These are phyloP conservation scores for Mechanitis messenoides DNA, from an alignment of 2,888 invertebrate species.

Conservation along the genomic window DNA sequence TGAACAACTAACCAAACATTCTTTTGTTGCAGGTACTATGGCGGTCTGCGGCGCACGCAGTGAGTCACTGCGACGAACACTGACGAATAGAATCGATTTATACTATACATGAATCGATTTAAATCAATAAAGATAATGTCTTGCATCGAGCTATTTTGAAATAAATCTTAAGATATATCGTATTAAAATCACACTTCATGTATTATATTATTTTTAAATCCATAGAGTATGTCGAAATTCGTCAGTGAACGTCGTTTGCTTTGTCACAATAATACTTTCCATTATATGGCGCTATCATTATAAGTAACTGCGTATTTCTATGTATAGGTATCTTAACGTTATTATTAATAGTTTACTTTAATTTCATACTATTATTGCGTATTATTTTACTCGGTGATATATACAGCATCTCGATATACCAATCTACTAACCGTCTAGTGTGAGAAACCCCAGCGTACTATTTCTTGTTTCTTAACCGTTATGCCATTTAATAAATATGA, in stretches of 20 bases:
- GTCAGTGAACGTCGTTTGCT: constrained; percentile 41
- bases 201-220: not conserved
- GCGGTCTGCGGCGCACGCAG: constrained; percentile 61
- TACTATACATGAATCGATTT: constrained; percentile 10
- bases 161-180: too few relatives aligned
- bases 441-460: too few relatives aligned
- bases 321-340: too few relatives aligned
- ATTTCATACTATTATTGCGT: too few relatives aligned
- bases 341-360: too few relatives aligned
- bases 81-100: constrained; percentile 41
- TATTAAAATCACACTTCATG: not conserved
- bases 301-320: not conserved
- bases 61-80: constrained; percentile 62
- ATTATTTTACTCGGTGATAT: too few relatives aligned
- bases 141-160: too few relatives aligned
- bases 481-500: constrained; percentile 15
- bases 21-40: constrained; percentile 66
- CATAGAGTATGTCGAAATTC: constrained; percentile 25
- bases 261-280: constrained; percentile 11
- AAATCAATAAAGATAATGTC: not conserved
- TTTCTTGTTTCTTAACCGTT: constrained; percentile 13
- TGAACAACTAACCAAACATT: constrained; percentile 30
- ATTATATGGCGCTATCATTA: constrained; percentile 10
- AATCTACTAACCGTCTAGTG: too few relatives aligned
- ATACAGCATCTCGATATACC: too few relatives aligned